Base-by-base conservation (phyloP, 1,140 invertebrate species). In the Oncopodura yosiiana region DNA sequence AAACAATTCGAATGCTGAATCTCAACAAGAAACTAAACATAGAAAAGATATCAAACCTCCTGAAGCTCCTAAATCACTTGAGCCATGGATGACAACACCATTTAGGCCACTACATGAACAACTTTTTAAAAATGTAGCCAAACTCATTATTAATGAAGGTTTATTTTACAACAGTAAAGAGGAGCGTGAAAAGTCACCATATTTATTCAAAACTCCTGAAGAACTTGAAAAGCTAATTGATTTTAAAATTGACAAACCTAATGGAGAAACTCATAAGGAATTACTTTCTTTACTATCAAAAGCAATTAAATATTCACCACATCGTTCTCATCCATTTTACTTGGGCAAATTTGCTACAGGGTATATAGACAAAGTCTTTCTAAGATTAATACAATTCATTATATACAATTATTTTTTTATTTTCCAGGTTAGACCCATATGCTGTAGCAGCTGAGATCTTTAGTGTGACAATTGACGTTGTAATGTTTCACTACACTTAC, bases 191-290 rank as follows among this genome's bases (percentile, higher is more conserved):
- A 23, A 34, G n/a, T 46, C 27, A 21, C 43, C 39, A 6, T 5
- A 42, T 43, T 27, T 18, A 6, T 37, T 29, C 11, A 24, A 27
- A 11, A 37, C 27, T 41, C 86, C 86, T 1, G 74, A 78, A 12
- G 70, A 79, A 41, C 71, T 89, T 24, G 71, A 73, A 23, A 70
- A 75, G 30, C 68, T 77, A 0, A 75, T 89, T n/a, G 79, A 87
- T 65, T 75, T 89, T 59, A 69, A 77, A 26, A 67, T 86, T 5
- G 68, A 71, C 11, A 69, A 76, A n/a, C n/a, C n/a, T 5, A 69
- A 72, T 5, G 76, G 78, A 0, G 72, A 76, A 6, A 75, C 76
- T 14, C 81, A 87, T 42, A 79, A 82, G 1, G 76, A 80, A 51
- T 69, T 91, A 8, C 63, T 86, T 8, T 67, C 73, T 8, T 65